phyloP scores from a whole-genome alignment of 2,888 invertebrate species.

The Caradrina clavipalpis region DNA sequence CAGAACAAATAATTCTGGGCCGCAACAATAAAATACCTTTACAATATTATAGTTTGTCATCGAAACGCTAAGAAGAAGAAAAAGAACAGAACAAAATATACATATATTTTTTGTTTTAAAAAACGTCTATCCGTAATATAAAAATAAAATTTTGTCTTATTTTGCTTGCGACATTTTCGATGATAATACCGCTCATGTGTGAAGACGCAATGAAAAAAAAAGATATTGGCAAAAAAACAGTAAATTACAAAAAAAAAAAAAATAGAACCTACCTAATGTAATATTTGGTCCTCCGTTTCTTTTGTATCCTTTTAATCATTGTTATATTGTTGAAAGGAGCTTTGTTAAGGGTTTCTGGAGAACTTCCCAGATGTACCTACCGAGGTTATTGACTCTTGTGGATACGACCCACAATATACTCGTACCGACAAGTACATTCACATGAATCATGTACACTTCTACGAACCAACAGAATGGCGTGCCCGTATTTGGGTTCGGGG shows the following conservation, averaged over 20 bases:
- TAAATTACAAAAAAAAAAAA: background rate
- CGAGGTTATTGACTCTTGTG: conserved; percentile 19
- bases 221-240: background rate
- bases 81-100: no score
- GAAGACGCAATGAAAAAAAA: no score
- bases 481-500: background rate
- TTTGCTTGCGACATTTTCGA: no score
- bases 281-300: background rate
- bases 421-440: background rate
- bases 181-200: no score
- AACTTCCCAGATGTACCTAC: background rate
- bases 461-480: conserved; percentile 18
- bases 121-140: no score
- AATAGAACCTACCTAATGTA: background rate
- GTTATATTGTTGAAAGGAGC: conserved; percentile 3
- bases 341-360: conserved; percentile 1
- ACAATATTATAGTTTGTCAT: no score
- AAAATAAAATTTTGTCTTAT: no score
- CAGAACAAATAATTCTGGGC: no score
- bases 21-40: no score
- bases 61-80: no score
- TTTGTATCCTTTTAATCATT: conserved; percentile 7
- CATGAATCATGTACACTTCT: conserved; percentile 39
- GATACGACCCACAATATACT: conserved; percentile 21
- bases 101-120: no score